Percentiles rank a stretch among this genome's conserved stretches.
These are phyloP conservation scores for Trissolcus basalis DNA, from an alignment of 1,140 invertebrate genomes.

Conservation along the genomic window DNA sequence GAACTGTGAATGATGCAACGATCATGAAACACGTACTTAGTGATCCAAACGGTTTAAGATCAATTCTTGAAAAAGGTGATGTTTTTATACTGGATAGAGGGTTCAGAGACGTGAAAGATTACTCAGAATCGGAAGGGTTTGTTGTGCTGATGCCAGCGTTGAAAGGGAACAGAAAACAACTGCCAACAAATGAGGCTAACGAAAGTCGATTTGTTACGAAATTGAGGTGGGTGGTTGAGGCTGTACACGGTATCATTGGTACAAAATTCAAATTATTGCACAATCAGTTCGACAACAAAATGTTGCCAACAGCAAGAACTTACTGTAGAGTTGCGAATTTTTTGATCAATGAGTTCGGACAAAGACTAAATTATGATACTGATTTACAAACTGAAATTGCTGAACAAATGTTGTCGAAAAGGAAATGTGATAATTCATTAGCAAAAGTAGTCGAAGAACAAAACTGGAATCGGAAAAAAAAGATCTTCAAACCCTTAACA, in stretches of 20 bases:
- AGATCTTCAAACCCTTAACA: background rate
- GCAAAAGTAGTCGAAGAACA: slow-evolving; percentile 4
- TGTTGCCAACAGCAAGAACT: background rate
- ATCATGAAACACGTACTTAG: background rate
- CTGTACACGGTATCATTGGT: background rate
- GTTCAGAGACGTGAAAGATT: slow-evolving; percentile 3
- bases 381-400: background rate
- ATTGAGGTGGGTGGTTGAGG: background rate
- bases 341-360: background rate
- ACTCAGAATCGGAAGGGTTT: slow-evolving; percentile 6
- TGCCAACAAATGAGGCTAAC: slow-evolving; percentile 1
- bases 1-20: background rate
- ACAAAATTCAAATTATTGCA: slow-evolving; percentile 1
- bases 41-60: background rate
- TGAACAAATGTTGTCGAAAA: slow-evolving; percentile 9
- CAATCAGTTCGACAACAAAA: background rate
- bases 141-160: slow-evolving; percentile 8
- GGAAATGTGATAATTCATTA: slow-evolving; percentile 1
- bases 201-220: slow-evolving; percentile 6
- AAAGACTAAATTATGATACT: slow-evolving; percentile 4
- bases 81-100: slow-evolving; percentile 5
- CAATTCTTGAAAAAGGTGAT: slow-evolving; percentile 3
- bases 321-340: background rate
- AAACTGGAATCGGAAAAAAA: slow-evolving; percentile 3
- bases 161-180: slow-evolving; percentile 3